Percentiles rank a stretch among this genome's conserved stretches.
These are phyloP conservation scores for Pandemis cinnamomeana DNA, from an alignment of 2,888 invertebrate species.

Conservation along the genomic window DNA sequence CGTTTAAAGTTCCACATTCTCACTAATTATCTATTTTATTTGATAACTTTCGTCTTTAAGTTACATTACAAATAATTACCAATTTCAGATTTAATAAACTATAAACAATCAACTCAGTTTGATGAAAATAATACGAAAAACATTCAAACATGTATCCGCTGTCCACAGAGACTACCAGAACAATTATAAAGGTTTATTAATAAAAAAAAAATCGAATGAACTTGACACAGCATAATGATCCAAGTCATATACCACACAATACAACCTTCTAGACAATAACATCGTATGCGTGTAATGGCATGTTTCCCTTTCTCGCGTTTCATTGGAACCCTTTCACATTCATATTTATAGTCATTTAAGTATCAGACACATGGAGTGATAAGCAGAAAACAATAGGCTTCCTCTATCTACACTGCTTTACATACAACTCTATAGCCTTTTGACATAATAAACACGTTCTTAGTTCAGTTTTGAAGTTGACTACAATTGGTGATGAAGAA, in stretches of 20 bases:
- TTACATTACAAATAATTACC: too few relatives aligned
- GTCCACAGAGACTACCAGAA: too few relatives aligned
- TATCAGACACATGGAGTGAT: slow-evolving; percentile 22
- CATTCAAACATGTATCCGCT: too few relatives aligned
- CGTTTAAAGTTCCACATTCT: too few relatives aligned
- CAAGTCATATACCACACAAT: not conserved
- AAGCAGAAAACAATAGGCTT: slow-evolving; percentile 33
- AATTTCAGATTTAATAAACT: too few relatives aligned
- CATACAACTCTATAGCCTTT: not conserved
- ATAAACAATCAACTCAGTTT: too few relatives aligned
- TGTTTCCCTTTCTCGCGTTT: slow-evolving; percentile 10
- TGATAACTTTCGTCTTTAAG: too few relatives aligned
- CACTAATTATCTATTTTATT: too few relatives aligned
- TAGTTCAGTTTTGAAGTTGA: not conserved
- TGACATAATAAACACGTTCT: not conserved
- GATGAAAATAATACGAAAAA: too few relatives aligned
- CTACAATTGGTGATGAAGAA: not conserved
- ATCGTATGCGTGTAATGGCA: not conserved
- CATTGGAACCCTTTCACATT: slow-evolving; percentile 16
- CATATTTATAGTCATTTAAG: slow-evolving; percentile 25
- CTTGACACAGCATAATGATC: not conserved
- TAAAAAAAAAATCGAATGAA: too few relatives aligned
- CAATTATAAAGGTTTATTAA: too few relatives aligned
- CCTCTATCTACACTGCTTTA: not conserved
- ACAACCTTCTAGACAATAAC: not conserved